A percentile compares a stretch with the other conserved stretches of the same genome.
Evolutionary conservation across 2,113 vertebrate species (phyloP).

Genomic region (Macaca fascicularis): DNA sequence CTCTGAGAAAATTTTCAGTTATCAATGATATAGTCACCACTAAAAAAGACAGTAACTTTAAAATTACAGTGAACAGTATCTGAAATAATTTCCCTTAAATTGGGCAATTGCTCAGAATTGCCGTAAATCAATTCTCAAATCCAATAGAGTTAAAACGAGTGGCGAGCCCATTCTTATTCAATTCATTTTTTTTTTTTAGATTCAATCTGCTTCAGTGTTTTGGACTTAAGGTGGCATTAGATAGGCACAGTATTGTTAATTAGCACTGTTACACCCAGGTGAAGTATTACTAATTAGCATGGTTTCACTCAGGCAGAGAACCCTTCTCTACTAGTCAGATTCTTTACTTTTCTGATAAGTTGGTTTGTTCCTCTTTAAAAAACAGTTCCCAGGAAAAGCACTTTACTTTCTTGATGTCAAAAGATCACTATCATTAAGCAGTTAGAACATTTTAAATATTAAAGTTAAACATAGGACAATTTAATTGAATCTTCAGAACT

Average conservation of each 20-base stretch:
- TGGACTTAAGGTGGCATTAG: neutral
- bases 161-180: slow-evolving; percentile 35
- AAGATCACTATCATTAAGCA: neutral
- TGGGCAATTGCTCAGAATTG: slow-evolving; percentile 59
- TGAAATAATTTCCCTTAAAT: slow-evolving; percentile 60
- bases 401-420: neutral
- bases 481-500: neutral
- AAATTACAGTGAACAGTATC: slow-evolving; percentile 62
- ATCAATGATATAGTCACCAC: slow-evolving; percentile 63
- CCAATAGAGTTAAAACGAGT: slow-evolving; percentile 37
- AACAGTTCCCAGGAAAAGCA: neutral
- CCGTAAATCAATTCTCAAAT: slow-evolving; percentile 60
- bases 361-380: neutral
- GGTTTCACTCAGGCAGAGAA: neutral
- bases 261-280: neutral
- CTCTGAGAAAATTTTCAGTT: slow-evolving; percentile 70
- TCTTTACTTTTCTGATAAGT: neutral
- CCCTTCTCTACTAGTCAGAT: neutral
- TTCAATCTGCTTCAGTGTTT: neutral
- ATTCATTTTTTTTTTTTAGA: neutral
- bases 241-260: neutral
- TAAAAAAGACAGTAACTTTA: slow-evolving; percentile 65
- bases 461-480: neutral
- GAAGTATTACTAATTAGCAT: neutral
- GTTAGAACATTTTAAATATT: slow-evolving; percentile 11